A percentile compares a stretch with the other conserved stretches of the same genome.
These are phyloP conservation scores for Nemopilema nomurai DNA, from an alignment of 30 jellyfish, hydroid and myxozoan species.

Conservation along the genomic window DNA sequence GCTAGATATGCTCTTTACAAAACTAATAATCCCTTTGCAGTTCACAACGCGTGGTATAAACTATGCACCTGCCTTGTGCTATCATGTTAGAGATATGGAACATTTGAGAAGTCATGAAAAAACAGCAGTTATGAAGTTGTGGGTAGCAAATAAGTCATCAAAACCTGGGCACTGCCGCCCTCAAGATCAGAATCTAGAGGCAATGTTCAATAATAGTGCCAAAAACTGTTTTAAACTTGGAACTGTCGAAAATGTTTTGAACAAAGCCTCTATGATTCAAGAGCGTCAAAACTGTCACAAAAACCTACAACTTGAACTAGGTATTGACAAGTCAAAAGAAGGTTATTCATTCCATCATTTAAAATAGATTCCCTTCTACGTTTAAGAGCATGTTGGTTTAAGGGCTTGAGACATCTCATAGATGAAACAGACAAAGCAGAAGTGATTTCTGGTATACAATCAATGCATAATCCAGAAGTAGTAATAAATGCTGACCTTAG, in stretches of 20 bases:
- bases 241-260: constrained; percentile 46
- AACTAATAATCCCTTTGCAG: constrained; percentile 13
- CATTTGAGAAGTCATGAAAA: constrained; percentile 20
- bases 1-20: constrained; percentile 23
- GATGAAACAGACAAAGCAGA: too few relatives aligned
- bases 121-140: constrained; percentile 14
- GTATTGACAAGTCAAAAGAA: constrained; percentile 2
- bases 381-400: constrained; percentile 43
- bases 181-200: constrained; percentile 49
- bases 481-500: constrained; percentile 24
- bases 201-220: constrained; percentile 51
- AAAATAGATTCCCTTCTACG: constrained; percentile 11
- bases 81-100: constrained; percentile 35
- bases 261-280: constrained; percentile 39
- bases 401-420: too few relatives aligned
- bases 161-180: constrained; percentile 58
- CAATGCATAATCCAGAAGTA: constrained; percentile 1
- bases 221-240: constrained; percentile 48
- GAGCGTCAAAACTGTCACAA: constrained; percentile 39
- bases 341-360: constrained; percentile 21
- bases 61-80: constrained; percentile 46
- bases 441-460: too few relatives aligned
- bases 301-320: constrained; percentile 27
- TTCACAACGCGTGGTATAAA: constrained; percentile 39
- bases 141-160: constrained; percentile 41